Percentiles rank a stretch among this genome's conserved stretches.
phyloP scores from a whole-genome alignment of 2,113 vertebrate genomes.

The Prochilodus magdalenae region DNA sequence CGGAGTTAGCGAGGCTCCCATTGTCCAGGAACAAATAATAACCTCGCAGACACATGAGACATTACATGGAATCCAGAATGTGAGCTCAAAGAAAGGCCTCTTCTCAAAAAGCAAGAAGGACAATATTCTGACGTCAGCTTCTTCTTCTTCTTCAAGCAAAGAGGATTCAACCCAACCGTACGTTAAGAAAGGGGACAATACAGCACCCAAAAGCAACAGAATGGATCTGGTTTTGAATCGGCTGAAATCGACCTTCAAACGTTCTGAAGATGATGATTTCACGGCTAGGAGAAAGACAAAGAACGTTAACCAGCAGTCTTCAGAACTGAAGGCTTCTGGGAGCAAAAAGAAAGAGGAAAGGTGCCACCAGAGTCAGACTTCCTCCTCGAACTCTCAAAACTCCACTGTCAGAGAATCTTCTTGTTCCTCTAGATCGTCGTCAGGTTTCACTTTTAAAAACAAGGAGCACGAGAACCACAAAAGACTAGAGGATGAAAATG shows the following conservation, averaged over 20 bases:
- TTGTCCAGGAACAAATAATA: slow-evolving; percentile 50
- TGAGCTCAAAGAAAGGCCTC: slow-evolving; percentile 60
- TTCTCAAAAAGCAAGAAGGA: slow-evolving; percentile 66
- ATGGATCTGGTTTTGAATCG: slow-evolving; percentile 72
- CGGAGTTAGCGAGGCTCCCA: not conserved
- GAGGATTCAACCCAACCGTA: slow-evolving; percentile 14
- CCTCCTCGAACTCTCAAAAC: slow-evolving; percentile 1
- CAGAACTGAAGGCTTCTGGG: slow-evolving; percentile 13
- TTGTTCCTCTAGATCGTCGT: not conserved
- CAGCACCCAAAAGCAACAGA: slow-evolving; percentile 59
- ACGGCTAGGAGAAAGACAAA: slow-evolving; percentile 62
- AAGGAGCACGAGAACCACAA: slow-evolving; percentile 5
- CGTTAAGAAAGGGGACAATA: slow-evolving; percentile 56
- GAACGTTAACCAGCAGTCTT: slow-evolving; percentile 42
- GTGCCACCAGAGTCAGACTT: not conserved
- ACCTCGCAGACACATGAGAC: slow-evolving; percentile 46
- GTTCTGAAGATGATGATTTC: slow-evolving; percentile 59
- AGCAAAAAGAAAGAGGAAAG: not conserved
- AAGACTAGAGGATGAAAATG: slow-evolving; percentile 25
- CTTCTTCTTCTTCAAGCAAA: slow-evolving; percentile 37
- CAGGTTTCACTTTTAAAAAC: not conserved
- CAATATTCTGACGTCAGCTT: slow-evolving; percentile 42
- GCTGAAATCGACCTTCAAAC: slow-evolving; percentile 69
- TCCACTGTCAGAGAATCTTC: not conserved
- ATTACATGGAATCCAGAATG: slow-evolving; percentile 20